Percentiles rank a stretch among this genome's conserved stretches.
Conservation (phyloP, 92 coral and sea anemone genomes). For the Parazoanthus darwini region DNA sequence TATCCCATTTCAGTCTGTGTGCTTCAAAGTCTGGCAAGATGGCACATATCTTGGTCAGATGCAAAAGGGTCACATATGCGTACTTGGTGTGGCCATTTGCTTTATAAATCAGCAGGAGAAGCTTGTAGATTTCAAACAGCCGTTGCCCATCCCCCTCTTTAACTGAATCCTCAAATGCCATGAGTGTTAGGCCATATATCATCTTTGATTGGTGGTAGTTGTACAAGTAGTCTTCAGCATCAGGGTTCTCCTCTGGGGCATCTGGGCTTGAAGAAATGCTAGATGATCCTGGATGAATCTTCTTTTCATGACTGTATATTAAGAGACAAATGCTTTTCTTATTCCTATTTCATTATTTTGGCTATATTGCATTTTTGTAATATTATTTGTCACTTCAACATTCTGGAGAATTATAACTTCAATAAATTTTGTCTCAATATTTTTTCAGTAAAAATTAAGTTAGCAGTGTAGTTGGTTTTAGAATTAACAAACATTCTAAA, state of each 20-base stretch:
- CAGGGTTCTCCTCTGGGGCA: not conserved
- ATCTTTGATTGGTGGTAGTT: slow-evolving; percentile 23
- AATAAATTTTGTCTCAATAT: no score
- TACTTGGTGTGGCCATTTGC: slow-evolving; percentile 55
- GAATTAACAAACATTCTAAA: no score
- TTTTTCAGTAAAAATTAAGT: no score
- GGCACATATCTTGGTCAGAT: slow-evolving; percentile 53
- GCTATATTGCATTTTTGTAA: no score
- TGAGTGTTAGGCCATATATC: slow-evolving; percentile 27
- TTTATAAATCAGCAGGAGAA: slow-evolving; percentile 47
- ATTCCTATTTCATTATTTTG: no score
- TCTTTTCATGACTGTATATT: not conserved
- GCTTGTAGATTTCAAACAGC: slow-evolving; percentile 28
- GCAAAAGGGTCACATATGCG: slow-evolving; percentile 58
- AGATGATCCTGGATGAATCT: not conserved
- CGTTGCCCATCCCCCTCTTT: slow-evolving; percentile 38
- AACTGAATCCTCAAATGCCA: slow-evolving; percentile 40
- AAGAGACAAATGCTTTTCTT: no score
- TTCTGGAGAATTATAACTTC: no score
- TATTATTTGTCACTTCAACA: no score
- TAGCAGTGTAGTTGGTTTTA: no score
- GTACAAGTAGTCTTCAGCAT: not conserved
- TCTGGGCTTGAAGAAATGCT: not conserved
- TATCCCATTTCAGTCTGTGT: slow-evolving; percentile 57
- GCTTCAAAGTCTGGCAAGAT: slow-evolving; percentile 55